These are phyloP conservation scores for Leucania comma DNA, from an alignment of 2,888 invertebrate genomes.

Conservation along the genomic window DNA sequence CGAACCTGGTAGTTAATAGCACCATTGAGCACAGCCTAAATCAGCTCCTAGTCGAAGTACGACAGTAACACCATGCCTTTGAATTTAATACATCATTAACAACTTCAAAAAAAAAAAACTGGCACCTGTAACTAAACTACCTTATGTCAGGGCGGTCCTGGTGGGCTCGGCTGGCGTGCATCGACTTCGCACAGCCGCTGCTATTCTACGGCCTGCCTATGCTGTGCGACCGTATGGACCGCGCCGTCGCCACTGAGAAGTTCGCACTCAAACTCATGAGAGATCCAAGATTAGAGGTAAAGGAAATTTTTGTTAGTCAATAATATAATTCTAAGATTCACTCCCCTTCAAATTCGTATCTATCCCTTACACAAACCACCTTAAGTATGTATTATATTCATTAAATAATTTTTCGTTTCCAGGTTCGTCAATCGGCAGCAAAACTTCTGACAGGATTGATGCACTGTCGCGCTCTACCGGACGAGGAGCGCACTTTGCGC, in stretches of 20 bases:
- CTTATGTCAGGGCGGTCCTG: constrained; percentile 88
- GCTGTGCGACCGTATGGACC: constrained; percentile 83
- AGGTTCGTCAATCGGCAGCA: constrained; percentile 95
- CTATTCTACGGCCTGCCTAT: constrained; percentile 94
- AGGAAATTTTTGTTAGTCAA: not conserved
- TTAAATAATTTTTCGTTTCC: constrained; percentile 14
- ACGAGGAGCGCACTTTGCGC: constrained; percentile 85
- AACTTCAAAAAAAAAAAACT: too few relatives aligned
- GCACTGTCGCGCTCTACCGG: constrained; percentile 95
- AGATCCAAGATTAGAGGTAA: constrained; percentile 93
- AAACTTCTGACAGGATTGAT: constrained; percentile 96
- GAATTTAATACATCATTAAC: not conserved
- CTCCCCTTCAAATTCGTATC: not conserved
- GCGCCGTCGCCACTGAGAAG: constrained; percentile 90
- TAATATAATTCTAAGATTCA: not conserved
- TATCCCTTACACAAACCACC: too few relatives aligned
- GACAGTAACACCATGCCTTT: not conserved
- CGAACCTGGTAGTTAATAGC: not conserved
- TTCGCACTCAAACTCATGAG: constrained; percentile 93
- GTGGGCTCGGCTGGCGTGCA: constrained; percentile 92
- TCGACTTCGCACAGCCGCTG: constrained; percentile 93
- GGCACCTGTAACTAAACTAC: not conserved
- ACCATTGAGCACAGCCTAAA: not conserved
- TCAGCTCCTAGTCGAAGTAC: not conserved
- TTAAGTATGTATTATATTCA: too few relatives aligned